Base-by-base conservation (phyloP, 2,113 vertebrate species). In the Oncorhynchus nerka region DNA sequence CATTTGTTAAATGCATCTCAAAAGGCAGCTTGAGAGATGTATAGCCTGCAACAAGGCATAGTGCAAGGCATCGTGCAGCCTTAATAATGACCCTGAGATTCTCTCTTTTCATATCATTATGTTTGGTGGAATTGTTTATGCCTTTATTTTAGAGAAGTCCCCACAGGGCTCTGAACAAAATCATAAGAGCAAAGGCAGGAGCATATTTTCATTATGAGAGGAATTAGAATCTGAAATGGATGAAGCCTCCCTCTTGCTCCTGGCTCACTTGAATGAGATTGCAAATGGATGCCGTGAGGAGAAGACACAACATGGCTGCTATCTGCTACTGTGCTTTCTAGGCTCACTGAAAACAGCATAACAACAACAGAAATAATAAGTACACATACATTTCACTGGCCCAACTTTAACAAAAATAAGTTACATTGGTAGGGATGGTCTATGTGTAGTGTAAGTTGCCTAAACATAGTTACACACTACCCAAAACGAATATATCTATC, bases 1-100 rank as follows among this genome's bases (percentile, higher is more conserved):
- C 75, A 76, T 87, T 84, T 81, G 70, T 75, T 75, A 80, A 79
- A 79, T 59, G 30, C 74, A 22, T 76, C 73, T 74, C 67, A 67
- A 73, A 71, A 67, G 48, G 20, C 20, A 15, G 22, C n/a, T 22
- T 62, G n/a, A 24, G 71, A 76, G 68, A 78, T 61, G 24, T 68
- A 77, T 48, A 67, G 75, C 68, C 66, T 65, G 5, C 39, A 76
- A 71, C 66, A 76, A 70, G 3, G 20, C 67, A 8, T 45, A 45
- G 39, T 45, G 39, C 39, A 45, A 45, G 39, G 34, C 16, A 51
- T 28, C 12, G 22, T n/a, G 1, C 32, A 11, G 73, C 30, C 66
- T 19, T 62, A 49, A 57, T 78, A 51, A 51, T 62, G 51, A 71
- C 80, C 69, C 61, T 24, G 64, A 64, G 71, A 74, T 61, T n/a